A percentile compares a stretch with the other conserved stretches of the same genome.
Conservation (phyloP, 2,797 vertebrate species). For the Silurus aristotelis region DNA sequence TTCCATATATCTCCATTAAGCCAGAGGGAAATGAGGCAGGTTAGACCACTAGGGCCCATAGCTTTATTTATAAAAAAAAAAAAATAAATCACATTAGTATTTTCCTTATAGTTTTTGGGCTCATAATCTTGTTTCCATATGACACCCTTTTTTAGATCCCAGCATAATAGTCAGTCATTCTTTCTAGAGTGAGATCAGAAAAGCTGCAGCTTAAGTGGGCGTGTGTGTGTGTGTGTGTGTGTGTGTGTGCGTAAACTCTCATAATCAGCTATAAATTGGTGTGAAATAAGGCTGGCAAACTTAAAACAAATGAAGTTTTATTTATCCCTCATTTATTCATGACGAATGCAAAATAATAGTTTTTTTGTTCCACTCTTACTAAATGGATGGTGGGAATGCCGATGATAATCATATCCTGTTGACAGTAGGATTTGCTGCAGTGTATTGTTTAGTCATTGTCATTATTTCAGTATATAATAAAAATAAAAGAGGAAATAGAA, state of each 20-base stretch:
- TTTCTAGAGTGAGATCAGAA: background rate
- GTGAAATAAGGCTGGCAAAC: background rate
- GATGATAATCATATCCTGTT: background rate
- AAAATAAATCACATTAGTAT: background rate
- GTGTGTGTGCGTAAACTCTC: background rate
- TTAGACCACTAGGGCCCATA: background rate
- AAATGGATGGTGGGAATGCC: background rate
- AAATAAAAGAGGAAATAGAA: no score
- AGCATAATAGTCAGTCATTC: background rate
- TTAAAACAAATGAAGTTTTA: background rate
- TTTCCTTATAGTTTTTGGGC: background rate
- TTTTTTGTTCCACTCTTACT: background rate
- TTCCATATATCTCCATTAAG: no score
- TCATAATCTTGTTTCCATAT: background rate
- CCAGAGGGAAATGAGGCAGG: background rate
- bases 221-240: background rate
- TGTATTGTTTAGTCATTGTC: background rate
- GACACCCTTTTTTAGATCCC: background rate
- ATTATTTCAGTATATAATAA: background rate
- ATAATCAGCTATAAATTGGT: background rate
- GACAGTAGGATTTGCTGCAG: background rate
- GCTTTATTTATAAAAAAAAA: background rate
- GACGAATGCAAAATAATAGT: background rate
- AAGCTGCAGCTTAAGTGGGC: background rate
- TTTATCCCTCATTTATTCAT: background rate